Evolutionary conservation across 2,797 vertebrate genomes (phyloP), one percentile per base, ranked within the genome.

Genomic region (Borostomias antarcticus): DNA sequence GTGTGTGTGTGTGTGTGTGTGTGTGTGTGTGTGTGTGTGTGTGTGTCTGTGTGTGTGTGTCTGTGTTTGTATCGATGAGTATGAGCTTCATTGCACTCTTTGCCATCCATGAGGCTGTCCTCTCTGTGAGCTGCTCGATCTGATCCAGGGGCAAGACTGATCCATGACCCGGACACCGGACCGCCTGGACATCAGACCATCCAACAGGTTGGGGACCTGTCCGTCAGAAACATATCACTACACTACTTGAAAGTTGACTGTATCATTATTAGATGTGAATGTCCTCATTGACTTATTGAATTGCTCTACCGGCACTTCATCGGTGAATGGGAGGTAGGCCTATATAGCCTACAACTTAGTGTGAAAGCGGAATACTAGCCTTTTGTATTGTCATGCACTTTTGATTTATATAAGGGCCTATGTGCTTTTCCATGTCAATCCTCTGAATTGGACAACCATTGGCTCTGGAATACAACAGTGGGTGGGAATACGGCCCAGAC

Each of bases 21-120:
- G 29, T 51, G 21, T 69, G 59, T 51, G 19, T 35, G 19, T 23
- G 21, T 28, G 19, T 53, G 21, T 53, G 21, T 52, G 50, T 33
- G 9, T 57, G 53, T 19, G n/a, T 11, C 15, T n/a, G 69, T n/a
- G 19, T n/a, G n/a, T n/a, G n/a, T n/a, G n/a, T n/a, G n/a, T n/a
- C n/a, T n/a, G n/a, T n/a, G n/a, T n/a, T n/a, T n/a, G n/a, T n/a
- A n/a, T n/a, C n/a, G n/a, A n/a, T n/a, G n/a, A n/a, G 43, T 59
- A 29, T 52, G n/a, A 78, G 43, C 17, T 0, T 37, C 66, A 78
- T 66, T 84, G 70, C 56, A 33, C 62, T 78, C 70, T 74, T 83
- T 85, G 70, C 83, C 62, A 60, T 76, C 25, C 57, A 62, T 74
- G 63, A 37, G 52, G 64, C 59, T 43, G 33, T 64, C 53, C 1